A percentile compares a stretch with the other conserved stretches of the same genome.
These are phyloP conservation scores for Kradibia gibbosae DNA, from an alignment of 1,140 invertebrate species.

Conservation along the genomic window DNA sequence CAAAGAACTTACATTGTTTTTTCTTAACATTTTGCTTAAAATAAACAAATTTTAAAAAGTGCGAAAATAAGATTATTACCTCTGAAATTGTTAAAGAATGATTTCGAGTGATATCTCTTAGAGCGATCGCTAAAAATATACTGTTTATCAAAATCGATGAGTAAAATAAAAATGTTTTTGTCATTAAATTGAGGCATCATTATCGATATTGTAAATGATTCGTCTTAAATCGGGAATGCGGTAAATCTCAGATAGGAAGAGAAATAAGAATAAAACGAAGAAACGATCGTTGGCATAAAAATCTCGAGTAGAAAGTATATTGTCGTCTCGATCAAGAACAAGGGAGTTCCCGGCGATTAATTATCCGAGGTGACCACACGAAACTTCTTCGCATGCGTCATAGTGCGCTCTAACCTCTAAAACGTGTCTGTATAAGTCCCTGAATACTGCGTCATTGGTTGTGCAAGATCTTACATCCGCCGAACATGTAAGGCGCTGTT, in stretches of 20 bases:
- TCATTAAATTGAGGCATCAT: background rate
- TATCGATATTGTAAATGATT: background rate
- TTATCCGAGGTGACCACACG: background rate
- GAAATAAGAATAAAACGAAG: no score
- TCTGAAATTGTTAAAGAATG: background rate
- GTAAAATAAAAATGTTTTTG: slow-evolving; percentile 6
- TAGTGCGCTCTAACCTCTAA: no score
- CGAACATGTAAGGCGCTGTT: no score
- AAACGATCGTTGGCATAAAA: no score
- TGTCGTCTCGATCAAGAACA: background rate
- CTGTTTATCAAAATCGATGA: slow-evolving; percentile 3
- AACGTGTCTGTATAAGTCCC: no score
- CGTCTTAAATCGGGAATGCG: background rate
- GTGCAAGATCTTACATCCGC: background rate
- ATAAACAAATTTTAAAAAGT: background rate
- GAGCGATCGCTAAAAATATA: background rate
- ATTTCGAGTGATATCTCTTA: background rate
- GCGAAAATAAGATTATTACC: slow-evolving; percentile 1
- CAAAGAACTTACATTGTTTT: background rate
- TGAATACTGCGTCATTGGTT: background rate
- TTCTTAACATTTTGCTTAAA: background rate
- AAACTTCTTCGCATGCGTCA: background rate
- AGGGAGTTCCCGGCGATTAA: background rate
- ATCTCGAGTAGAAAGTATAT: background rate
- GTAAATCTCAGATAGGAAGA: background rate